Evolutionary conservation across 1,140 invertebrate species (phyloP).

Genomic region (Drosophila gunungcola): DNA sequence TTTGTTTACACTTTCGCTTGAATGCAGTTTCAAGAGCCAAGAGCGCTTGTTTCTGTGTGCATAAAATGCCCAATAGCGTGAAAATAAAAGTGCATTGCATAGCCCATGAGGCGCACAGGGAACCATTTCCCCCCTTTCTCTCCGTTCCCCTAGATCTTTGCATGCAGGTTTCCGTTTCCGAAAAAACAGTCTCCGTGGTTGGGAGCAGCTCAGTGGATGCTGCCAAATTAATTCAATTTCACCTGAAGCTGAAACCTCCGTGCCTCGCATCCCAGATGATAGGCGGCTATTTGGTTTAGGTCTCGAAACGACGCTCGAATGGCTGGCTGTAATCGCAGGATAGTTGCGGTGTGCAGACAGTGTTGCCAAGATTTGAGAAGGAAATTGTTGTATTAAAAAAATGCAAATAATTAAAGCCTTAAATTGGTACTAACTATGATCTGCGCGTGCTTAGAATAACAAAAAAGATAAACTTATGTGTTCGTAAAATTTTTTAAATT

Average conservation of each 20-base stretch:
- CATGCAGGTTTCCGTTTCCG: conserved; percentile 8
- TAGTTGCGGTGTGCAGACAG: conserved; percentile 15
- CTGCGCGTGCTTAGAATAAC: too few relatives aligned
- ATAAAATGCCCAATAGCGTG: conserved; percentile 23
- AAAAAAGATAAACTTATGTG: too few relatives aligned
- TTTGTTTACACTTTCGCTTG: conserved; percentile 42
- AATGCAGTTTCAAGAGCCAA: conserved; percentile 23
- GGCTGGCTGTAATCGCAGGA: conserved; percentile 19
- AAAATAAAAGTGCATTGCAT: conserved; percentile 46
- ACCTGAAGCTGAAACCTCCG: conserved; percentile 27
- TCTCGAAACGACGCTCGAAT: conserved; percentile 32
- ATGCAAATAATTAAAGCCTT: neutral
- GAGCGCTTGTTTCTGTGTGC: conserved; percentile 2
- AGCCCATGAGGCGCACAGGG: conserved; percentile 25
- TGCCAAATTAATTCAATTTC: conserved; percentile 74
- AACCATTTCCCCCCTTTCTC: neutral
- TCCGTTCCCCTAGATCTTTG: conserved; percentile 38
- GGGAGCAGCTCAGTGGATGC: conserved; percentile 16
- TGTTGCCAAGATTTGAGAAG: conserved; percentile 1
- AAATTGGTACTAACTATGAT: too few relatives aligned
- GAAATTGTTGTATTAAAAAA: neutral
- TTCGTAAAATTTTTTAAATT: too few relatives aligned
- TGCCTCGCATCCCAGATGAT: conserved; percentile 43
- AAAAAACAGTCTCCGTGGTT: conserved; percentile 4
- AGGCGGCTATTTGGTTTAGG: conserved; percentile 26